These are phyloP conservation scores for Coenonympha arcania DNA, from an alignment of 2,888 invertebrate genomes.

Conservation along the genomic window DNA sequence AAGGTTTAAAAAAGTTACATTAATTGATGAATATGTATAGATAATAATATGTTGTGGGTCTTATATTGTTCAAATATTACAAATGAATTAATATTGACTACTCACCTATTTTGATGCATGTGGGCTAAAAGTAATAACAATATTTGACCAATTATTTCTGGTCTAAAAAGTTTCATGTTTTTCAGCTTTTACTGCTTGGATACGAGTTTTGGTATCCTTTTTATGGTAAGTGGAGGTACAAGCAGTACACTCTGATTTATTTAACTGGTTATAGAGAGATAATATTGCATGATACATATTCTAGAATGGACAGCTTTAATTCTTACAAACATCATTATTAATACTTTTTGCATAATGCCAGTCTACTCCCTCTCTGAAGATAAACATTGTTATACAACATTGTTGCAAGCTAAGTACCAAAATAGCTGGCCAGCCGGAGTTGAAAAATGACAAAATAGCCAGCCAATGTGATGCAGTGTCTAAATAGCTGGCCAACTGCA, in stretches of 20 bases:
- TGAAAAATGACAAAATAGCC: too few relatives aligned
- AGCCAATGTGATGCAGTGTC: too few relatives aligned
- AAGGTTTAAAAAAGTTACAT: too few relatives aligned
- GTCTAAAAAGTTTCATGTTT: slow-evolving; percentile 68
- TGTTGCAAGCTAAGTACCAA: too few relatives aligned
- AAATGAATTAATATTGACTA: background rate
- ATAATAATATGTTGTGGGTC: background rate
- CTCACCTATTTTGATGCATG: slow-evolving; percentile 27
- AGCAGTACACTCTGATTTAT: slow-evolving; percentile 55
- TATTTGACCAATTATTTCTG: slow-evolving; percentile 33
- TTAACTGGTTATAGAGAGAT: slow-evolving; percentile 39
- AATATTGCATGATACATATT: slow-evolving; percentile 24
- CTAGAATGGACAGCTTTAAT: slow-evolving; percentile 23
- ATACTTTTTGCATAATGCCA: slow-evolving; percentile 16
- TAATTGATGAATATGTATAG: too few relatives aligned
- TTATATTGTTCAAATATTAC: background rate
- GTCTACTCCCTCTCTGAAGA: background rate
- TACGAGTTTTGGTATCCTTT: slow-evolving; percentile 66
- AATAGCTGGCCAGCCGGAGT: too few relatives aligned
- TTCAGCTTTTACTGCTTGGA: slow-evolving; percentile 70
- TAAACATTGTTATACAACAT: too few relatives aligned
- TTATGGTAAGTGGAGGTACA: slow-evolving; percentile 72
- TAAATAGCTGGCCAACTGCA: too few relatives aligned
- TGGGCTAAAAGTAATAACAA: slow-evolving; percentile 27
- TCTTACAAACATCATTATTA: background rate